Evolutionary conservation across 2,113 vertebrate genomes (phyloP).

Genomic region (Limnothrissa miodon): DNA sequence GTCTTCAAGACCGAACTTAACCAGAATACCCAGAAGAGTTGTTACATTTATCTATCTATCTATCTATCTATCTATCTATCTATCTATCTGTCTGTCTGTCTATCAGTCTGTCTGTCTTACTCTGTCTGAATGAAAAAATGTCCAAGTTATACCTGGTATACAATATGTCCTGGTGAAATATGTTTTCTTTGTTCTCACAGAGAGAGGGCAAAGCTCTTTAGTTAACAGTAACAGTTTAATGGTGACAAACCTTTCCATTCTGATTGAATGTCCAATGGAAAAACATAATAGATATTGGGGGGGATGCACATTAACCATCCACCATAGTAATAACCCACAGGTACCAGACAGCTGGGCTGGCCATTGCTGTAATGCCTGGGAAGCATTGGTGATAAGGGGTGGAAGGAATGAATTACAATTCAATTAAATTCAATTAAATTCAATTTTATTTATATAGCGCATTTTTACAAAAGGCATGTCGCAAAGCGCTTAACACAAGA

Average conservation of each 20-base stretch:
- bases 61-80: constrained; percentile 26
- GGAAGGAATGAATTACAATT: no score
- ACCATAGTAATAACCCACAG: no score
- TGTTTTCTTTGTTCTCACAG: neutral
- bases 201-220: neutral
- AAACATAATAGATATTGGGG: neutral
- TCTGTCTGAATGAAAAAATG: neutral
- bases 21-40: no score
- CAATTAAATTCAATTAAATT: no score
- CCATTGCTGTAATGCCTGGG: no score
- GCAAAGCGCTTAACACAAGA: no score
- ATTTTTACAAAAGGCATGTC: no score
- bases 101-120: neutral
- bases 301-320: neutral
- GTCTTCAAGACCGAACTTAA: no score
- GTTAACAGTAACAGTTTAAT: neutral
- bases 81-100: constrained; percentile 5
- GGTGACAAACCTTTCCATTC: neutral
- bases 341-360: no score
- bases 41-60: constrained; percentile 17
- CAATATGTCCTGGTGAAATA: neutral
- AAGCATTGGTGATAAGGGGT: no score
- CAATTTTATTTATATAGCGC: no score
- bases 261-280: neutral
- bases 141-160: neutral